Base-by-base conservation (phyloP, 2,113 vertebrate species). In the Merops nubicus region DNA sequence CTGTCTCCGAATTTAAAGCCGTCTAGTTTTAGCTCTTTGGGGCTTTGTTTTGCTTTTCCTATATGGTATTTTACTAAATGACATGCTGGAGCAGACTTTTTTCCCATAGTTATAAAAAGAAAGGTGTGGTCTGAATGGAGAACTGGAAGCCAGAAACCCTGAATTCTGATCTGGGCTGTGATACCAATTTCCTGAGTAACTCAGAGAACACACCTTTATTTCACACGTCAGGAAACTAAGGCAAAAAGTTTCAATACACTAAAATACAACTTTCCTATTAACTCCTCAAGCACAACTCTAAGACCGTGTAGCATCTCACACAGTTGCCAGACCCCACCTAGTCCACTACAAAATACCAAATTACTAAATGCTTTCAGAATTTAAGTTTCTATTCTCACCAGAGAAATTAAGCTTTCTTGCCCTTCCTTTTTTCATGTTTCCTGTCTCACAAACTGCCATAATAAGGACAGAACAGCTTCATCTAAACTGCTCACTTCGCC, bases 81-180 rank as follows among this genome's bases (percentile, higher is more conserved):
- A 91, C 50, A 93, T 38, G 53, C 73, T 93, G 45, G 43, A 62
- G 25, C 3, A 4, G 48, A 82, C 73, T 36, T 79, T 84, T 96
- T 91, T n/a, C 90, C 76, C 92, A 78, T 4, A 82, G 73, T 80
- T 95, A 92, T 91, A 94, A 95, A 95, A 94, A 91, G 85, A 72
- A 92, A 93, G 77, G 81, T 56, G 79, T 76, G 80, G 93, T 82
- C 83, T 81, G 60, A 81, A 77, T 7, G 2, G 19, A 64, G 18
- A 79, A 57, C 60, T 42, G 40, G 21, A 81, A 91, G 76, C 31
- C 72, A 89, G 56, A 92, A 88, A 65, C 43, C 73, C 28, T 77
- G 51, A 84, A 53, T 88, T 91, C 80, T 92, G 29, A 93, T 91
- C 40, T 64, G 17, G 43, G 48, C 43, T 92, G 54, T 60, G 74